Percentiles rank a stretch among this genome's conserved stretches.
Evolutionary conservation across 2,113 vertebrate species (phyloP).

Genomic region (Dasyprocta punctata): DNA sequence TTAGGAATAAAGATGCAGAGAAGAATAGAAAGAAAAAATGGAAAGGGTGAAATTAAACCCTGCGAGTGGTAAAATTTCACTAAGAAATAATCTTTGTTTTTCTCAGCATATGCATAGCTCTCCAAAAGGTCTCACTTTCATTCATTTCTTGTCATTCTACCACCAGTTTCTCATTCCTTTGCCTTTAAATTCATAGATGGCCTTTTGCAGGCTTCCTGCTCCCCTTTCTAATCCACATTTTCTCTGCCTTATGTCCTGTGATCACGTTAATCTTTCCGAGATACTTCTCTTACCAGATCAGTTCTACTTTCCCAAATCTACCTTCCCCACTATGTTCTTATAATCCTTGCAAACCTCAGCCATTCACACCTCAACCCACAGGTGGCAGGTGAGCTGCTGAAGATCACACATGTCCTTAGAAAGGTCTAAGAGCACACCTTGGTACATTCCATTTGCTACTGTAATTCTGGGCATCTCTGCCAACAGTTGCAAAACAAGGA

Average conservation of each 20-base stretch:
- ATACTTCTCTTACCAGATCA: neutral
- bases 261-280: neutral
- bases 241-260: neutral
- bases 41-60: neutral
- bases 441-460: neutral
- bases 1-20: neutral
- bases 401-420: neutral
- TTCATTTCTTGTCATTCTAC: neutral
- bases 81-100: neutral
- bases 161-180: neutral
- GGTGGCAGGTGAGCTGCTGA: neutral
- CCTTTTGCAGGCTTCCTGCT: neutral
- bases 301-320: neutral
- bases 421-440: neutral
- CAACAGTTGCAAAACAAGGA: neutral
- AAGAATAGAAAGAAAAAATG: neutral
- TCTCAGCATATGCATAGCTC: neutral
- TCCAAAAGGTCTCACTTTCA: neutral
- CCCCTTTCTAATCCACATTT: neutral
- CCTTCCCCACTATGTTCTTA: neutral
- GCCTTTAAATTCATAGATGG: neutral
- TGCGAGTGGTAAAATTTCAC: neutral
- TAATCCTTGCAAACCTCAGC: neutral
- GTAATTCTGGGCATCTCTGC: neutral
- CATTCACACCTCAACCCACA: neutral